Evolutionary conservation across 2,113 vertebrate genomes (phyloP), one percentile per base, ranked within the genome.

Genomic region (Leiothrix lutea): DNA sequence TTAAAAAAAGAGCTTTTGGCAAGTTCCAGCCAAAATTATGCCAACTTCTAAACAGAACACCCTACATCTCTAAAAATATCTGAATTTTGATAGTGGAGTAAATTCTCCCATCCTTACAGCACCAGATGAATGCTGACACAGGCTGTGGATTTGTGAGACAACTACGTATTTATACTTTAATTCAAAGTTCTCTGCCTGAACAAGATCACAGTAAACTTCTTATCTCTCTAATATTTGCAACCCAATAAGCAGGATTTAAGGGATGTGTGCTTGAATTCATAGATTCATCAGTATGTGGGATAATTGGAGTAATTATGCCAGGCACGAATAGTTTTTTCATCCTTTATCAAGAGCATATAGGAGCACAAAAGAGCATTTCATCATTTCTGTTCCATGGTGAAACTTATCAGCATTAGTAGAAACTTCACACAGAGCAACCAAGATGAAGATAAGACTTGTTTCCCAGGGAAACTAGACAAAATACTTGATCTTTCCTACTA

Each of bases 401-500:
- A 61, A 62, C 48, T 93, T 96, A 94, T 96, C 96, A 92, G 94
- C 62, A 45, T 64, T 85, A 29, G 25, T 60, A 77, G 78, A 36
- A 79, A 73, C 44, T 93, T 95, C 92, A 80, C 94, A 95, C 87
- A 84, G 88, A 92, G 50, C 70, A 65, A 94, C 81, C 58, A 61
- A 94, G 92, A 96, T 95, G 85, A 33, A 96, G 97, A 97, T 96
- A 96, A 90, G 94, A 14, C 61, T 29, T 45, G 54, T 75, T 60
- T 84, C 84, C 80, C 38, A 60, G 85, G 92, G 88, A 90, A 96
- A 88, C 44, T 45, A 51, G 45, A 50, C 50, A 92, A 90, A 95
- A 96, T n/a, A 75, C 78, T 90, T 94, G 91, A 92, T 93, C 78
- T 84, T 62, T 74, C 70, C 62, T 84, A 48, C 87, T 95, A 87